A percentile compares a stretch with the other conserved stretches of the same genome.
Conservation (phyloP, 2,888 invertebrate species). For the Drosophila glabriapex region DNA sequence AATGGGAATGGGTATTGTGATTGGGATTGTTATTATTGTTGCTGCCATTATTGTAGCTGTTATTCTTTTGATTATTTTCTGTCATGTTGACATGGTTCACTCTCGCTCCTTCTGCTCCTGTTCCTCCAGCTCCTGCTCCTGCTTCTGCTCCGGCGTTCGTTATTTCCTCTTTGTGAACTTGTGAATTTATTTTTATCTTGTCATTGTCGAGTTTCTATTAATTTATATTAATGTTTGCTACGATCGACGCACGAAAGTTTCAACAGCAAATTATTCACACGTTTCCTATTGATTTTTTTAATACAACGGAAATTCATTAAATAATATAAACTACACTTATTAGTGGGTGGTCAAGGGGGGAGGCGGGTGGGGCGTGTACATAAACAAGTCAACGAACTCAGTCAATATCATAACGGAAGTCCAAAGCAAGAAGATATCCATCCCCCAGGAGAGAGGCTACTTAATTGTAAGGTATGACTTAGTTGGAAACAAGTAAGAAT, state of each 20-base stretch:
- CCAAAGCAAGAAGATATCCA: background rate
- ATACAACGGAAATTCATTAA: conserved; percentile 20
- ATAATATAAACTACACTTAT: conserved; percentile 4
- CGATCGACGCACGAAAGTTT: conserved; percentile 5
- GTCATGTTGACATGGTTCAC: conserved; percentile 64
- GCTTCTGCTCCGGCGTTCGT: background rate
- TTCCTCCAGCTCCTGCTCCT: background rate
- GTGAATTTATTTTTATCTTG: conserved; percentile 3
- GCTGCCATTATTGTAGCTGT: conserved; percentile 11
- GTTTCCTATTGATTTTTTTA: conserved; percentile 40
- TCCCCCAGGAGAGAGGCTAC: background rate
- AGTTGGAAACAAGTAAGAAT: background rate
- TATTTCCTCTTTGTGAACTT: conserved; percentile 28
- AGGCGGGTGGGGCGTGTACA: background rate
- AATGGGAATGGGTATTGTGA: conserved; percentile 5
- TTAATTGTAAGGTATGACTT: background rate
- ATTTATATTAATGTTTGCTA: conserved; percentile 17
- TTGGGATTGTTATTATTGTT: conserved; percentile 24
- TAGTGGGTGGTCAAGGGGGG: background rate
- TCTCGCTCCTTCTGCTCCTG: background rate
- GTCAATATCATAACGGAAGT: conserved; percentile 20
- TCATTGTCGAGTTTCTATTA: conserved; percentile 4
- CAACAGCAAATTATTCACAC: conserved; percentile 44
- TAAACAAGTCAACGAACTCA: conserved; percentile 47
- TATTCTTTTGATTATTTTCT: conserved; percentile 56